These are phyloP conservation scores for Pyrocephalus nanus DNA, from an alignment of 2,797 vertebrate genomes.

Conservation along the genomic window DNA sequence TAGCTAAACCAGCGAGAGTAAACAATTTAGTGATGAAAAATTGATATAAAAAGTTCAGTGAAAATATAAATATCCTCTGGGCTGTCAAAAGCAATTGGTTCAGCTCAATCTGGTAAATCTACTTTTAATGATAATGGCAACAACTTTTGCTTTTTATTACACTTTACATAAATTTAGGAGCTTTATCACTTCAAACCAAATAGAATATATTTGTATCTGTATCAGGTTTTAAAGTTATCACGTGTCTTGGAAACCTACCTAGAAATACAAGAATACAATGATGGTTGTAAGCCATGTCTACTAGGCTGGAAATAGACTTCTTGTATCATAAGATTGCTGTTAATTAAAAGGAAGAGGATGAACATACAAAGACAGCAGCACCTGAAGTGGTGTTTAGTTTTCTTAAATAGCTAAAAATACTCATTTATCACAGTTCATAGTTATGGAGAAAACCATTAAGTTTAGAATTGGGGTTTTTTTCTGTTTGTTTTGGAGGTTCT, in stretches of 20 bases:
- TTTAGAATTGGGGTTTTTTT: not conserved
- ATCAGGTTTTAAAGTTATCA: constrained; percentile 18
- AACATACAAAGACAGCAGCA: not conserved
- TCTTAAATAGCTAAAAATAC: not conserved
- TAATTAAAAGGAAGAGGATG: not conserved
- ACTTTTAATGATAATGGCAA: constrained; percentile 75
- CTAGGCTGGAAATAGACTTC: not conserved
- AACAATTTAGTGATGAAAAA: constrained; percentile 71
- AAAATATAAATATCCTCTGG: constrained; percentile 72
- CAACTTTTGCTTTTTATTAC: constrained; percentile 75
- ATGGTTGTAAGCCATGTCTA: not conserved
- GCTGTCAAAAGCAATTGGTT: constrained; percentile 71
- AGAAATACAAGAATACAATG: not conserved
- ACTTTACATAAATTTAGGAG: constrained; percentile 72
- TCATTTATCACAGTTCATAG: not conserved
- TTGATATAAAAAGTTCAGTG: constrained; percentile 64
- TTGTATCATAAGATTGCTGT: not conserved
- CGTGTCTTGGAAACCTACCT: constrained; percentile 5
- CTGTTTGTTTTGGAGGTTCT: not conserved
- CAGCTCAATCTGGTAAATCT: constrained; percentile 69
- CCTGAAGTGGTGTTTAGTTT: not conserved
- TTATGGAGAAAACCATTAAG: not conserved
- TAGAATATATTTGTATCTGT: constrained; percentile 53
- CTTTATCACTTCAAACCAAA: constrained; percentile 60
- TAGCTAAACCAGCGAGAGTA: constrained; percentile 62